Conservation (phyloP, 2,797 vertebrate genomes). For the Florisuga fusca region DNA sequence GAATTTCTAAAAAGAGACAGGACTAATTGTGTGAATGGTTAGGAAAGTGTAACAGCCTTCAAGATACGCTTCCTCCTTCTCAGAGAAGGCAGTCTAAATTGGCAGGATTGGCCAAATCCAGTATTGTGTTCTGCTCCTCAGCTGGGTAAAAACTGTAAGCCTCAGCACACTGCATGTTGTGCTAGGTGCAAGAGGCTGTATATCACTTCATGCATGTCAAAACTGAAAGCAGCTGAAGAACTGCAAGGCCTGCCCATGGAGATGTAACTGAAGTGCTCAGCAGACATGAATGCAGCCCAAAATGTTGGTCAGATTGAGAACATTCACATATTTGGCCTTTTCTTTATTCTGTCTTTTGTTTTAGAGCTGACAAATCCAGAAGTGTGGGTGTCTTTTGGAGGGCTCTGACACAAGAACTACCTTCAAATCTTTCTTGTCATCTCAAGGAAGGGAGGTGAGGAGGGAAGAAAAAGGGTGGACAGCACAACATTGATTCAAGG, state of each 20-base stretch:
- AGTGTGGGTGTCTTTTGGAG: not conserved
- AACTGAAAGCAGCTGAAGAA: not conserved
- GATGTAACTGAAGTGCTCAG: not conserved
- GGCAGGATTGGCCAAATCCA: no score
- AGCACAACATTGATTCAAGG: accelerated
- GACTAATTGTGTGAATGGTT: not conserved
- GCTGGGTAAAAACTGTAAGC: not conserved
- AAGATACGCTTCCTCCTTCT: accelerated
- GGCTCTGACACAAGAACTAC: not conserved
- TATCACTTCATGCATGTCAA: not conserved
- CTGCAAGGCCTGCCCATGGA: not conserved
- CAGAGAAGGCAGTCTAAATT: not conserved
- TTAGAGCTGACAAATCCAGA: not conserved
- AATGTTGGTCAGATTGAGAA: not conserved
- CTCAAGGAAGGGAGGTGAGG: not conserved
- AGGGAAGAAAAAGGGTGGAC: not conserved
- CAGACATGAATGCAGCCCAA: not conserved
- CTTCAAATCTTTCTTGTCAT: not conserved
- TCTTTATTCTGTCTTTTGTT: not conserved
- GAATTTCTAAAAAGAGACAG: not conserved
- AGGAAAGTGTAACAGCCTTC: not conserved
- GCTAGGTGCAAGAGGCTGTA: not conserved
- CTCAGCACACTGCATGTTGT: accelerated
- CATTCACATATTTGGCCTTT: not conserved
- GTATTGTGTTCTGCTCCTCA: not conserved